Evolutionary conservation across 1,140 invertebrate species (phyloP), one percentile per base, ranked within the genome.

Genomic region (Eumaeus atala): DNA sequence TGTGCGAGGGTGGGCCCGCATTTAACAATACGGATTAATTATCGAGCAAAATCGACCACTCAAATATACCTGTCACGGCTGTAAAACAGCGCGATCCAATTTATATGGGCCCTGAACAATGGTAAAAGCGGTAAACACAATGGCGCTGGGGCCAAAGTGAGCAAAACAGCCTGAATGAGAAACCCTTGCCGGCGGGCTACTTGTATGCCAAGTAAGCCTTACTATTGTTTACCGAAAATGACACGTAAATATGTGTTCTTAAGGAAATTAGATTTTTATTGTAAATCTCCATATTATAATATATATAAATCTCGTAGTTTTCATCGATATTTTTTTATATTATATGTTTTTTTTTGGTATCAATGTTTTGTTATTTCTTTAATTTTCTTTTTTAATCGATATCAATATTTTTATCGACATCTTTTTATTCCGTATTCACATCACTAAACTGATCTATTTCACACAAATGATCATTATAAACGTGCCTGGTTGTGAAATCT

Each of bases 11-110:
- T 84, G 79, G 81, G 58, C 79, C 65, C 61, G 67, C 76, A 74
- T 74, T 75, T 79, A 71, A 84, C 81, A 84, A 84, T 80, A 79
- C 76, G 74, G 83, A 87, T 84, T 87, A 87, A 87, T 87, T 87
- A 87, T 82, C 79, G 81, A 66, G 68, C 69, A 69, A 84, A 84
- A 83, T 78, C 83, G 83, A 74, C 68, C 69, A 87, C 73, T 84
- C 79, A 84, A 87, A 87, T 84, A 84, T 87, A 87, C 81, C 83
- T 86, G 83, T 84, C 83, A 79, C 70, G 65, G 73, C 61, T 74
- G 73, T 70, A 75, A 70, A 68, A 72, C 69, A 77, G 72, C 66
- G 67, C 67, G 67, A 63, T 59, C 79, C 77, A 80, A 86, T 86
- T 86, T 86, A 86, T 86, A 78, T 72, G 69, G 71, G 61, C 64